These are phyloP conservation scores for Odontophorus gujanensis DNA, from an alignment of 2,113 vertebrate species.

Conservation along the genomic window DNA sequence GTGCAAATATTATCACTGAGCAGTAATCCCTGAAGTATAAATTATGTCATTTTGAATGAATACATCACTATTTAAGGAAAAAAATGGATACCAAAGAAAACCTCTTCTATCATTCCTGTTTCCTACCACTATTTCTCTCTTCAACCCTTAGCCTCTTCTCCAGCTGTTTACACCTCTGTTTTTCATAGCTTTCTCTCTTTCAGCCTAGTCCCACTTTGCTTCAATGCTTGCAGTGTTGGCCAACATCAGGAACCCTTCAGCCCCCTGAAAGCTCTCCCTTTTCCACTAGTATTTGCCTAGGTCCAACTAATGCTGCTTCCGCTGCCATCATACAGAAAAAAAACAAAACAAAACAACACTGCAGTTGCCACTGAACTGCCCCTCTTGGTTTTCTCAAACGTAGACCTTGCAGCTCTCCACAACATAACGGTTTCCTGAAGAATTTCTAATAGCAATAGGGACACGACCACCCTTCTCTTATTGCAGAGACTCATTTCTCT, in stretches of 20 bases:
- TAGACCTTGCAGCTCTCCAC: not conserved
- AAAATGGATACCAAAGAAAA: not conserved
- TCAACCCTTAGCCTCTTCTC: not conserved
- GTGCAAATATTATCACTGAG: not conserved
- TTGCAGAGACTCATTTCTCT: not conserved
- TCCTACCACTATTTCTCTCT: not conserved
- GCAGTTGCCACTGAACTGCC: not conserved
- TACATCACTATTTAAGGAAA: not conserved
- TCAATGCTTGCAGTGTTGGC: not conserved
- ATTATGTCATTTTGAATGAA: not conserved
- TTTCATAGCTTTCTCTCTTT: not conserved
- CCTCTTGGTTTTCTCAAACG: not conserved
- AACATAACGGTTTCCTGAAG: not conserved
- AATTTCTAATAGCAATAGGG: not conserved
- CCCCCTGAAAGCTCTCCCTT: accelerated
- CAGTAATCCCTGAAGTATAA: not conserved
- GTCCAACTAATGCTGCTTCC: not conserved
- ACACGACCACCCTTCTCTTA: not conserved
- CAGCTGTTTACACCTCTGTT: not conserved
- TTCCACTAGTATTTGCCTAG: not conserved
- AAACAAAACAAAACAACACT: not conserved
- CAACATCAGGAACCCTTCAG: not conserved
- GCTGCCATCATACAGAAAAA: not conserved
- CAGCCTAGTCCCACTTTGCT: not conserved
- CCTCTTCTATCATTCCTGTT: not conserved